Percentiles rank a stretch among this genome's conserved stretches.
Evolutionary conservation across 2,113 vertebrate genomes (phyloP).

Genomic region (Albula goreensis): DNA sequence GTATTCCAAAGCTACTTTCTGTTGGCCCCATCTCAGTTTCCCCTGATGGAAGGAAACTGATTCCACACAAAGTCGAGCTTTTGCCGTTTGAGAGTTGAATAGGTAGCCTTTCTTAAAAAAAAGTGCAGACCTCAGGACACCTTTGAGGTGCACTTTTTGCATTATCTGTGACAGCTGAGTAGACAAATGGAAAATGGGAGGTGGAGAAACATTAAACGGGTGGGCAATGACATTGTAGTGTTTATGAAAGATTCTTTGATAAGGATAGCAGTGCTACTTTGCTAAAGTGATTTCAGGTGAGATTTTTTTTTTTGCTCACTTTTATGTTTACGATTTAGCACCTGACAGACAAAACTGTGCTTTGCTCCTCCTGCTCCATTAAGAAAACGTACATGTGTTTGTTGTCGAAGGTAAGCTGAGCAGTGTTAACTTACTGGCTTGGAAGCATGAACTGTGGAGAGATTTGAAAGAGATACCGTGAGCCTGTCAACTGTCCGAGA

Average conservation of each 20-base stretch:
- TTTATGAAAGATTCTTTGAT: constrained; percentile 79
- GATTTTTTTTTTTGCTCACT: constrained; percentile 56
- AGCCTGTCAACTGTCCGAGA: background rate
- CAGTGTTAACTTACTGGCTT: constrained; percentile 50
- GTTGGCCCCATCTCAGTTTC: constrained; percentile 84
- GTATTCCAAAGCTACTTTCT: constrained; percentile 84
- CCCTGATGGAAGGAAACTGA: constrained; percentile 82
- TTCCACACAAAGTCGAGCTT: constrained; percentile 75
- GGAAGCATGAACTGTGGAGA: background rate
- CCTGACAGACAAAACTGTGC: constrained; percentile 46
- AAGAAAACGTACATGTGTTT: constrained; percentile 51
- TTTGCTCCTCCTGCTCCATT: constrained; percentile 44
- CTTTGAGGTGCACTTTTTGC: constrained; percentile 83
- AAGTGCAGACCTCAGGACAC: constrained; percentile 78
- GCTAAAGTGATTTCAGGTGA: constrained; percentile 72
- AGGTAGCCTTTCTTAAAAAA: constrained; percentile 75
- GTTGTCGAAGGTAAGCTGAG: constrained; percentile 60
- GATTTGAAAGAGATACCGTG: background rate
- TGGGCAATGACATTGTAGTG: constrained; percentile 72
- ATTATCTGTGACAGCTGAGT: constrained; percentile 81
- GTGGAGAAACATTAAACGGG: constrained; percentile 87
- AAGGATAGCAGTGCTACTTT: constrained; percentile 55
- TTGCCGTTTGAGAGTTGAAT: constrained; percentile 84
- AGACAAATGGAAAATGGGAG: constrained; percentile 78
- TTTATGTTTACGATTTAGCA: constrained; percentile 56